These are phyloP conservation scores for Chunga burmeisteri DNA, from an alignment of 2,113 vertebrate species.

Conservation along the genomic window DNA sequence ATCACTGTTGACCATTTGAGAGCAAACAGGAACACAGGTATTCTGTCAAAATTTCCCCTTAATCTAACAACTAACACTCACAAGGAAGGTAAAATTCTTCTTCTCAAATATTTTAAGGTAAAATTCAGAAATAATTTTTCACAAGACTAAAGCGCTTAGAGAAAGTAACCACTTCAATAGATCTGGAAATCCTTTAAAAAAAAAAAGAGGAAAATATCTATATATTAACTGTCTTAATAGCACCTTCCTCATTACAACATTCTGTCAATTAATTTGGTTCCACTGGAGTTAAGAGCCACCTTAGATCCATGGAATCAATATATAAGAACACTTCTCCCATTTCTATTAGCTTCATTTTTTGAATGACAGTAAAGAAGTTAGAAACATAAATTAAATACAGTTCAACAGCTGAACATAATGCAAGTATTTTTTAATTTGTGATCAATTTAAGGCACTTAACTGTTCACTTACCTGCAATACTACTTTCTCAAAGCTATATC, in stretches of 20 bases:
- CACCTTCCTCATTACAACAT: not conserved
- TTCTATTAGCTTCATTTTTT: not conserved
- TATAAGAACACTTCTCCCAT: not conserved
- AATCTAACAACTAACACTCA: not conserved
- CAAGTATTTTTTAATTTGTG: not conserved
- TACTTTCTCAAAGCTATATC: not conserved
- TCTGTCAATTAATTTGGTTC: not conserved
- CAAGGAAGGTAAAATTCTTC: not conserved
- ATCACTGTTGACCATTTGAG: not conserved
- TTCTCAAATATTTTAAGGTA: not conserved
- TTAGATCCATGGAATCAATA: not conserved
- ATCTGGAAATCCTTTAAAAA: not conserved
- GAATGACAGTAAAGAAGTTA: not conserved
- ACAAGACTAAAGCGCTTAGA: not conserved
- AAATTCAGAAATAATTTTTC: not conserved
- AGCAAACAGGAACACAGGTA: not conserved
- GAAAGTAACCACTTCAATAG: not conserved
- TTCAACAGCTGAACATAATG: not conserved
- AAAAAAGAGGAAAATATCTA: not conserved
- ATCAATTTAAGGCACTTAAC: not conserved
- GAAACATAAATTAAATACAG: not conserved
- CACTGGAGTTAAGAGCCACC: not conserved
- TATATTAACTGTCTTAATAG: not conserved
- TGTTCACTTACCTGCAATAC: constrained; percentile 10
- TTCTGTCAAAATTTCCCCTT: not conserved